Evolutionary conservation across 1,140 invertebrate species (phyloP).

Genomic region (Cyclargus thomasi): DNA sequence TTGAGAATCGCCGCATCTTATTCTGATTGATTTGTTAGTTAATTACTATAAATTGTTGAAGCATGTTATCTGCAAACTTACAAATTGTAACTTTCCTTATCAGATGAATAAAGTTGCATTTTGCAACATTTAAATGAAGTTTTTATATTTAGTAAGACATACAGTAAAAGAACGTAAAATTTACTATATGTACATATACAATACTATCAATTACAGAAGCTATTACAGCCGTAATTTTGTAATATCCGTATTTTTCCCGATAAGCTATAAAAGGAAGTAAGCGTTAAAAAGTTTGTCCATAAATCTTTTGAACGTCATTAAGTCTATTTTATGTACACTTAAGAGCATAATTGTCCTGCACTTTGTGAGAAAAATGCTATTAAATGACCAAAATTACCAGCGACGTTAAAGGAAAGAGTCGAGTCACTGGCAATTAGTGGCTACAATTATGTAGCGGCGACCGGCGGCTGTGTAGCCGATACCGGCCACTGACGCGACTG

Average conservation of each 20-base stretch:
- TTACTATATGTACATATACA: background rate
- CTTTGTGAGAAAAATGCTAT: conserved; percentile 6
- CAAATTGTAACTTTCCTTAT: no score
- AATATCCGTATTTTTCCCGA: background rate
- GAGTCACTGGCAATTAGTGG: conserved; percentile 25
- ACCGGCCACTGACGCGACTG: conserved; percentile 21
- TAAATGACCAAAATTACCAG: conserved; percentile 1
- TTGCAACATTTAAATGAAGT: no score
- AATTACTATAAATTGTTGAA: no score
- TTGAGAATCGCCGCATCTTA: no score
- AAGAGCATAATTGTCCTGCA: background rate
- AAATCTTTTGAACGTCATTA: background rate
- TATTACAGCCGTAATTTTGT: background rate
- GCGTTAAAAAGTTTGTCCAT: background rate
- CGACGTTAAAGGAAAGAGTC: conserved; percentile 8
- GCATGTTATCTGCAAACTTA: no score
- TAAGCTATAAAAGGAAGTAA: background rate
- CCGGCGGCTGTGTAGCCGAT: conserved; percentile 18
- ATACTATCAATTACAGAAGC: background rate
- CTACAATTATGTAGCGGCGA: conserved; percentile 22
- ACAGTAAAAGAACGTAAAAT: no score
- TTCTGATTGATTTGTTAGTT: no score
- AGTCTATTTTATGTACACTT: conserved; percentile 3
- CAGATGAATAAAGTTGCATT: no score
- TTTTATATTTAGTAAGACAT: no score